Conservation (phyloP, 2,888 invertebrate genomes). For the Lampropteryx suffumata region DNA sequence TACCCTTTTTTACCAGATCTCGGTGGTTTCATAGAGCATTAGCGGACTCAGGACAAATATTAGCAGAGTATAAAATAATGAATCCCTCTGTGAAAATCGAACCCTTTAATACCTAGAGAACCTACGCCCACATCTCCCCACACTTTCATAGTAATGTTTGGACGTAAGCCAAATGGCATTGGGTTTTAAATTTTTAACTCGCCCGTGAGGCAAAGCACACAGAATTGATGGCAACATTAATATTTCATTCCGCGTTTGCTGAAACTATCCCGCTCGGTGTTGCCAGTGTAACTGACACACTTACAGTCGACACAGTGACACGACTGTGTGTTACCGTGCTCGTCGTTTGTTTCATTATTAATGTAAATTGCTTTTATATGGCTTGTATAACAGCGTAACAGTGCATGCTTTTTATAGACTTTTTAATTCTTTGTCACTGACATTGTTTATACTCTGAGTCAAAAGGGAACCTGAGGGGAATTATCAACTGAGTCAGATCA, state of each 20-base stretch:
- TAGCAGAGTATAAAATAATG: no score
- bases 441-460: no score
- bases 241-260: conserved; percentile 46
- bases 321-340: background rate
- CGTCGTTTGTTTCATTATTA: background rate
- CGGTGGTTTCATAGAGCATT: no score
- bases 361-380: background rate
- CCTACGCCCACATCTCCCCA: conserved; percentile 15
- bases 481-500: no score
- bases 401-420: no score
- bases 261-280: conserved; percentile 29
- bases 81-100: no score
- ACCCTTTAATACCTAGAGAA: conserved; percentile 14
- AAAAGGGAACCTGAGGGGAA: no score
- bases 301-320: background rate
- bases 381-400: background rate
- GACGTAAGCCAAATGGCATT: conserved; percentile 64
- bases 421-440: no score
- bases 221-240: conserved; percentile 61
- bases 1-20: no score
- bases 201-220: conserved; percentile 43
- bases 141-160: conserved; percentile 45
- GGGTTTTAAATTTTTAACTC: conserved; percentile 67
- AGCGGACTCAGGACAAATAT: no score
- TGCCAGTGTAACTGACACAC: conserved; percentile 11